Evolutionary conservation across 2,888 invertebrate genomes (phyloP), one percentile per base, ranked within the genome.

Genomic region (Lydus trimaculatus): DNA sequence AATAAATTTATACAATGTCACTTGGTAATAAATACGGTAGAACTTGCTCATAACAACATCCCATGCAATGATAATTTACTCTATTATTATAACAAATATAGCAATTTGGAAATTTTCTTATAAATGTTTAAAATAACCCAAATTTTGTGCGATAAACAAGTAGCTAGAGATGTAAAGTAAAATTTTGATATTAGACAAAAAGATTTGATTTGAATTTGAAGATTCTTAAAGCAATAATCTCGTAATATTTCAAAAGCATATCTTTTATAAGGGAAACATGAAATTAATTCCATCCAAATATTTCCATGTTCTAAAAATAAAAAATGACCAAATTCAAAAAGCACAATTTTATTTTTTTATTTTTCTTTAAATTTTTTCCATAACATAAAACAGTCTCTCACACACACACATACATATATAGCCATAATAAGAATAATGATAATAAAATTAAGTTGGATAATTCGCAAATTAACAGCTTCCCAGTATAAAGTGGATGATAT

Each of bases 401-500:
- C 43, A 63, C 63, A 58, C 56, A 52, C 15, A 6, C 43, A 31
- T 9, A 31, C 31, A 60, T 23, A 31, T 43, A 56, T 28, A 20
- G 31, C 36, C 31, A 64, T n/a, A 23, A 43, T 39, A 48, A 33
- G 31, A 43, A 66, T 63, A 31, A 52, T 67, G 31, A 33, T 52
- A 31, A 36, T 56, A 33, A 52, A 64, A 61, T 67, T 67, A 63
- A 62, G n/a, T 62, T 17, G 63, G 65, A 60, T 66, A 65, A 66
- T 69, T 69, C 66, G 69, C 69, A 69, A 69, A 69, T 69, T 69
- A 65, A 63, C 69, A 48, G 64, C 63, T 69, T 69, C 69, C n/a
- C 69, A 48, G 8, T n/a, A 59, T 33, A 58, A 23, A 25, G 6
- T 58, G 8, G 5, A 25, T 31, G 59, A 25, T 33, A 33, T 59